Percentiles rank a stretch among this genome's conserved stretches.
Conservation (phyloP, 1,140 invertebrate genomes). For the Psilanteris sp. region DNA sequence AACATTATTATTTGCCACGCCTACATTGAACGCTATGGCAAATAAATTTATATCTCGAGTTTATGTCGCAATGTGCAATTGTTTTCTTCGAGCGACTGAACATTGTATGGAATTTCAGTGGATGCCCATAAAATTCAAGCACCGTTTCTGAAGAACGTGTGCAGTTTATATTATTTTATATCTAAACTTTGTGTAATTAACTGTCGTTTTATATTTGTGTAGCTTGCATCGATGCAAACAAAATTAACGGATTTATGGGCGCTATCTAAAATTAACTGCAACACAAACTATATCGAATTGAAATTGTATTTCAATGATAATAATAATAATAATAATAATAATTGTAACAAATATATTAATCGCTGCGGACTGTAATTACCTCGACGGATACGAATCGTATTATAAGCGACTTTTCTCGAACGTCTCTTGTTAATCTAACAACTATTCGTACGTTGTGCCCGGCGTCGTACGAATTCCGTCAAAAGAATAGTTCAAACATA, state of each 20-base stretch:
- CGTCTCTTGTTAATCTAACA: slow-evolving; percentile 28
- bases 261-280: too few species aligned
- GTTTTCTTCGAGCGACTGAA: slow-evolving; percentile 13
- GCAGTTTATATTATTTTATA: slow-evolving; percentile 14
- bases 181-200: too few species aligned
- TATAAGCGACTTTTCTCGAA: too few species aligned
- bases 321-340: too few species aligned
- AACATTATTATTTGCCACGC: slow-evolving; percentile 39
- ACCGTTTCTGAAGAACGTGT: slow-evolving; percentile 1
- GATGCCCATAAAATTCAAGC: slow-evolving; percentile 4
- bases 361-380: too few species aligned
- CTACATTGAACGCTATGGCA: slow-evolving; percentile 48
- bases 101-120: slow-evolving; percentile 1
- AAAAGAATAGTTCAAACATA: slow-evolving; percentile 29
- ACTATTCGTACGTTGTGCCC: neutral
- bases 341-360: too few species aligned
- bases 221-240: too few species aligned
- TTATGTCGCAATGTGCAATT: slow-evolving; percentile 14
- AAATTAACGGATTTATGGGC: too few species aligned
- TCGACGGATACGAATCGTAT: too few species aligned
- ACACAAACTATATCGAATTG: too few species aligned
- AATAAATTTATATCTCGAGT: slow-evolving; percentile 36
- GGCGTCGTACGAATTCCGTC: slow-evolving; percentile 4
- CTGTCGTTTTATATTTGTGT: too few species aligned
- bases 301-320: too few species aligned